A percentile compares a stretch with the other conserved stretches of the same genome.
Conservation (phyloP, 1,140 invertebrate genomes). For the Plectus sambesii region DNA sequence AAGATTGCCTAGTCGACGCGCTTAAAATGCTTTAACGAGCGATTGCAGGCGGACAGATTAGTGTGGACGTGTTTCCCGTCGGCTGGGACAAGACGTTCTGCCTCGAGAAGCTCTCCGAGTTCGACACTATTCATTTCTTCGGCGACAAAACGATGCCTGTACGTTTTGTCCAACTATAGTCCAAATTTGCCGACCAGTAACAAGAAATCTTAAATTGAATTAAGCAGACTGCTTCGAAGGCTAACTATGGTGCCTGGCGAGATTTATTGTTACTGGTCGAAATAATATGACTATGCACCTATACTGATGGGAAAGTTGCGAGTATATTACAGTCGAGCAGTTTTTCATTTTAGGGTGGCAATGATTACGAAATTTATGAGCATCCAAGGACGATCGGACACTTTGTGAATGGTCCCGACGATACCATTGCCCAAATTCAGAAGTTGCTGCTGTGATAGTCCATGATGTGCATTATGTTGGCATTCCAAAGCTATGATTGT, state of each 20-base stretch:
- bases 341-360: slow-evolving; percentile 59
- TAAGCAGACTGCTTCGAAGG: neutral
- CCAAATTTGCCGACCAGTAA: too few species aligned
- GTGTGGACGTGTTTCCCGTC: slow-evolving; percentile 85
- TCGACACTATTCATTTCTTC: slow-evolving; percentile 87
- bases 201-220: neutral
- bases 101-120: slow-evolving; percentile 64
- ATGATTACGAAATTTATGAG: slow-evolving; percentile 87
- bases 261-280: neutral
- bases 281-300: slow-evolving; percentile 1
- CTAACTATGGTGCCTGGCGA: neutral
- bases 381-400: slow-evolving; percentile 75
- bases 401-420: slow-evolving; percentile 66
- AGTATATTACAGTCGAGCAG: slow-evolving; percentile 15
- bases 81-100: slow-evolving; percentile 99
- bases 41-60: slow-evolving; percentile 91
- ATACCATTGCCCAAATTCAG: slow-evolving; percentile 62
- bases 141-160: slow-evolving; percentile 80
- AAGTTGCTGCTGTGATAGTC: too few species aligned
- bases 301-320: slow-evolving; percentile 12
- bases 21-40: too few species aligned
- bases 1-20: too few species aligned
- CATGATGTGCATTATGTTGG: too few species aligned
- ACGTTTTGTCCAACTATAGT: slow-evolving; percentile 19
- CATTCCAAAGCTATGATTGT: too few species aligned